Percentiles rank a stretch among this genome's conserved stretches.
Conservation (phyloP, 2,113 vertebrate genomes). For the Gnathonemus longibarbis region DNA sequence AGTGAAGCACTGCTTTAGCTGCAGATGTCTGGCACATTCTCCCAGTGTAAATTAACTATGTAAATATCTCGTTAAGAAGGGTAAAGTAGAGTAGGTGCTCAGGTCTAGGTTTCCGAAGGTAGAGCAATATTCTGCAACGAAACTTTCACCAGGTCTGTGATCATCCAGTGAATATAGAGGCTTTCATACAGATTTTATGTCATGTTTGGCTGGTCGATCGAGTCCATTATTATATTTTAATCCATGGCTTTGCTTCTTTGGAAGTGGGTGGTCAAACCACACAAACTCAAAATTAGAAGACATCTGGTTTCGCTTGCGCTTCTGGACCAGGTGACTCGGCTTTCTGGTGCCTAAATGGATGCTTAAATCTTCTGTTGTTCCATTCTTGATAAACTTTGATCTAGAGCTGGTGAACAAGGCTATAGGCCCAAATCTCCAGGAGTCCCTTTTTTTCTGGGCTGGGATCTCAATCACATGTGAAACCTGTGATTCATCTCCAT, state of each 20-base stretch:
- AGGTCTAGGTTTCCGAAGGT: background rate
- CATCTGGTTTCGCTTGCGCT: background rate
- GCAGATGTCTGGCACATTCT: conserved; percentile 29
- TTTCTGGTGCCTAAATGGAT: background rate
- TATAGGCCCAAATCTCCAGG: background rate
- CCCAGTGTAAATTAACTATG: conserved; percentile 37
- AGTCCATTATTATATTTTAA: background rate
- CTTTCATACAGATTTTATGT: background rate
- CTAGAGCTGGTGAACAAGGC: background rate
- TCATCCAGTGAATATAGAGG: background rate
- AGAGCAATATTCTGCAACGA: background rate
- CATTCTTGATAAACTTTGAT: background rate
- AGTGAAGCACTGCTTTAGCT: conserved; percentile 30
- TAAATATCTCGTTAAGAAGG: conserved; percentile 35
- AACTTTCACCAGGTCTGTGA: background rate
- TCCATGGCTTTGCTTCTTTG: background rate
- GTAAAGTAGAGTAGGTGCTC: conserved; percentile 29
- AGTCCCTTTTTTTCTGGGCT: background rate
- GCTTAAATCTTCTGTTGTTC: background rate
- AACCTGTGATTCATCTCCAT: conserved; percentile 21
- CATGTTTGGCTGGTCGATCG: background rate
- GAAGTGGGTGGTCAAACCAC: background rate
- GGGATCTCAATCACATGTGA: conserved; percentile 32
- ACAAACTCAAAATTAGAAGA: background rate
- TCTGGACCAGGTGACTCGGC: background rate